A percentile compares a stretch with the other conserved stretches of the same genome.
phyloP scores from a whole-genome alignment of 35 echinoderm and acorn worm genomes.

The Ophioderma brevispina region DNA sequence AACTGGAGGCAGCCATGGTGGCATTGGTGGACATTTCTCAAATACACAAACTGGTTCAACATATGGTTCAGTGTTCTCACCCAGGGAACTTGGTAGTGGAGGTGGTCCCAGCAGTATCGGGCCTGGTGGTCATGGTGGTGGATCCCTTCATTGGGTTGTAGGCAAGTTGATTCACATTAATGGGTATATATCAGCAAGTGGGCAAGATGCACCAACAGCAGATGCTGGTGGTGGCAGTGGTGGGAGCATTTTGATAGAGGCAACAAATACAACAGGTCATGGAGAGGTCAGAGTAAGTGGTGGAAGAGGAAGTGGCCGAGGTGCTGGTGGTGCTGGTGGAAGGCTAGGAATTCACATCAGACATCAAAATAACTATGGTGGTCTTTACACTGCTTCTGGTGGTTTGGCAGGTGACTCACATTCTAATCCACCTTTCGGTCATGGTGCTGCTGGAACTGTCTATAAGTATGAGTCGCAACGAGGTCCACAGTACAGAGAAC shows the following conservation, averaged over 20 bases:
- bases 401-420: conserved; percentile 35
- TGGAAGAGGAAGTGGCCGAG: conserved; percentile 41
- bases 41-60: conserved; percentile 23
- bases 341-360: conserved; percentile 84
- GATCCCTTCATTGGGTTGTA: conserved; percentile 67
- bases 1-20: conserved; percentile 75
- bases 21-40: conserved; percentile 49
- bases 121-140: conserved; percentile 70
- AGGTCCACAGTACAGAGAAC: conserved; percentile 89
- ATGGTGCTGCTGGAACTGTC: conserved; percentile 89
- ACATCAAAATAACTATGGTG: conserved; percentile 90
- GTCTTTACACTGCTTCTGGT: conserved; percentile 54
- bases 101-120: conserved; percentile 65
- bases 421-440: conserved; percentile 20
- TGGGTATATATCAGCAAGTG: conserved; percentile 71
- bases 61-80: conserved; percentile 86
- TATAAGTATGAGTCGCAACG: conserved; percentile 89
- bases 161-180: conserved; percentile 83
- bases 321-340: conserved; percentile 80
- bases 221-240: conserved; percentile 87
- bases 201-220: background rate
- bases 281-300: conserved; percentile 75
- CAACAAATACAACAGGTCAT: conserved; percentile 89
- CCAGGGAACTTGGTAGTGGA: conserved; percentile 70
- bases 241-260: conserved; percentile 78